These are phyloP conservation scores for Tyto alba DNA, from an alignment of 2,113 vertebrate species.

Conservation along the genomic window DNA sequence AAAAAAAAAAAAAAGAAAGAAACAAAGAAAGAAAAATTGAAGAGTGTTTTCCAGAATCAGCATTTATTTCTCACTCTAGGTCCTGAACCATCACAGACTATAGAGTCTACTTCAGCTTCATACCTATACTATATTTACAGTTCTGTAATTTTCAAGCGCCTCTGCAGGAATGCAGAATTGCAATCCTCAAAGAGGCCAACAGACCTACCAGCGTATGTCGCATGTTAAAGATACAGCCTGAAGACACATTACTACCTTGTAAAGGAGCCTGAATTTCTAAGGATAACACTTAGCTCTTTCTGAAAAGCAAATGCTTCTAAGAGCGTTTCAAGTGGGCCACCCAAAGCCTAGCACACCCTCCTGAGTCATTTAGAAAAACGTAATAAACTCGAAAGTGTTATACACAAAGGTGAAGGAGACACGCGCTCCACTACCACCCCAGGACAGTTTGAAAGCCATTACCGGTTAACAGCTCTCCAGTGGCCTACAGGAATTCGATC, in stretches of 20 bases:
- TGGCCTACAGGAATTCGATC: constrained; percentile 13
- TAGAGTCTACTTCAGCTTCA: fast-evolving
- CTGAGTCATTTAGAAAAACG: constrained; percentile 55
- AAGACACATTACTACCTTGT: not conserved
- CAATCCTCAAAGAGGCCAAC: not conserved
- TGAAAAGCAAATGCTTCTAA: constrained; percentile 50
- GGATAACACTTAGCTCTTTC: constrained; percentile 27
- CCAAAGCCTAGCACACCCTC: constrained; percentile 21
- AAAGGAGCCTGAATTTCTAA: constrained; percentile 30
- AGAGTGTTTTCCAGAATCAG: not conserved
- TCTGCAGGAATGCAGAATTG: not conserved
- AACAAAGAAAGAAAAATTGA: too few relatives aligned
- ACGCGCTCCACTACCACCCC: not conserved
- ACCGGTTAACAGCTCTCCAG: constrained; percentile 6
- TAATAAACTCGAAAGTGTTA: constrained; percentile 40
- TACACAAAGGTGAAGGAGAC: constrained; percentile 39
- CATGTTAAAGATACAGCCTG: not conserved
- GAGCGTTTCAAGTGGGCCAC: constrained; percentile 44
- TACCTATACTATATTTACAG: not conserved
- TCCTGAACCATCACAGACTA: not conserved
- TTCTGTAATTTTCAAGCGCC: not conserved
- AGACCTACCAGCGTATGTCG: fast-evolving
- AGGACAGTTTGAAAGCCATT: constrained; percentile 35
- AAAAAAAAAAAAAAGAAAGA: not conserved
- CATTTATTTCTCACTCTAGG: not conserved